phyloP scores from a whole-genome alignment of 2,797 vertebrate genomes.

The Loris lydekkerianus region DNA sequence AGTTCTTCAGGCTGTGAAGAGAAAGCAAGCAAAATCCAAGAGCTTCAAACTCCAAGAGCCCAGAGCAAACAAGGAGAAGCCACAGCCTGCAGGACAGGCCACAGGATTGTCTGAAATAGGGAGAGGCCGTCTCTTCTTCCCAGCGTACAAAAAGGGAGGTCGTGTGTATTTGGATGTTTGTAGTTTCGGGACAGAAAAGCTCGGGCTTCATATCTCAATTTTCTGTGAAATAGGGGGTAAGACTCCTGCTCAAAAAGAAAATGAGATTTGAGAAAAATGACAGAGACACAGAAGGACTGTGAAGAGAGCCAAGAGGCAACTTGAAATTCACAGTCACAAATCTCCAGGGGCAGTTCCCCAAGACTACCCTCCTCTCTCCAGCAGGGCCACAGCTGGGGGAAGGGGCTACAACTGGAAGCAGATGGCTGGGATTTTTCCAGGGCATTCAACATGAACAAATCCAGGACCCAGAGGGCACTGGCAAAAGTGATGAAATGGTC shows the following conservation, averaged over 20 bases:
- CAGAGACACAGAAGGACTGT: not conserved
- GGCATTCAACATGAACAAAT: conserved; percentile 45
- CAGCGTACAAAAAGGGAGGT: not conserved
- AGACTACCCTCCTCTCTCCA: conserved; percentile 28
- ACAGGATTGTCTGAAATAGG: not conserved
- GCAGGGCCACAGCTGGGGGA: not conserved
- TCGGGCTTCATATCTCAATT: not conserved
- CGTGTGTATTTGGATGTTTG: not conserved
- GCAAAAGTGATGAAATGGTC: conserved; percentile 44
- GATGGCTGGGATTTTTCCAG: not conserved
- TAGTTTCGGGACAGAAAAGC: conserved; percentile 13
- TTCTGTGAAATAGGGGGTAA: conserved; percentile 44
- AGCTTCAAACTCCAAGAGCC: not conserved
- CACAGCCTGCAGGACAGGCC: not conserved
- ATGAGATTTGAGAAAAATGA: conserved; percentile 34
- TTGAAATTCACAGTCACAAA: conserved; percentile 31
- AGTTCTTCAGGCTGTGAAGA: not conserved
- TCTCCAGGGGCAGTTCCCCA: conserved; percentile 7
- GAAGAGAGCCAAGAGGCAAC: not conserved
- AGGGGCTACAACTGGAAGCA: conserved; percentile 48
- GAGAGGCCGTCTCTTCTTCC: not conserved
- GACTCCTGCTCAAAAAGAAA: conserved; percentile 2
- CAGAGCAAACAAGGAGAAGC: not conserved
- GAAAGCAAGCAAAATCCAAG: conserved; percentile 33
- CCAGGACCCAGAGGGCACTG: not conserved